Conservation (phyloP, 2,888 invertebrate genomes). For the Chironomus tentans region DNA sequence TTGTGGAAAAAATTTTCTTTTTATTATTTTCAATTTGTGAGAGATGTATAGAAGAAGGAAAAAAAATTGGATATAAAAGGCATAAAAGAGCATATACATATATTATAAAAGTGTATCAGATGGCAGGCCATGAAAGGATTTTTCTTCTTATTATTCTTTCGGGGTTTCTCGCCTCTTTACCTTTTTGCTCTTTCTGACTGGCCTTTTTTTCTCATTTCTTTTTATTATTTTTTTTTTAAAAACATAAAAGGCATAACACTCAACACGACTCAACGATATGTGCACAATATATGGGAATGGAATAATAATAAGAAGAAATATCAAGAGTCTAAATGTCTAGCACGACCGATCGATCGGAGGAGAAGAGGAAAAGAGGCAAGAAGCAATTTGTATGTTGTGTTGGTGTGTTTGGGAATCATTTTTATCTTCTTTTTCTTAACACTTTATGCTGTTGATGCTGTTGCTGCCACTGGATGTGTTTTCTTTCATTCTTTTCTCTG, state of each 20-base stretch:
- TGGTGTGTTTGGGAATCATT: slow-evolving; percentile 8
- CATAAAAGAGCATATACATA: not conserved
- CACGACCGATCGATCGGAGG: slow-evolving; percentile 2
- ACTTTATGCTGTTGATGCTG: not conserved
- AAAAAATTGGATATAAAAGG: not conserved
- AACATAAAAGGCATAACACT: not conserved
- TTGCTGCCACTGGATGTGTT: not conserved
- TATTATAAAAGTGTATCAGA: slow-evolving; percentile 19
- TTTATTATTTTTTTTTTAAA: not conserved
- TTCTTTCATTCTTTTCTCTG: not conserved
- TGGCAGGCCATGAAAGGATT: slow-evolving; percentile 26
- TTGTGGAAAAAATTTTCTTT: not conserved
- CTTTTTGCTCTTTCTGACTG: slow-evolving; percentile 5
- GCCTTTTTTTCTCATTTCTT: slow-evolving; percentile 2
- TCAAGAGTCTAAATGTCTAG: slow-evolving; percentile 25
- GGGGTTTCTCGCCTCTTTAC: slow-evolving; percentile 21
- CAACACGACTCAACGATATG: not conserved
- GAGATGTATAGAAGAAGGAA: not conserved
- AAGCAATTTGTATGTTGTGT: not conserved
- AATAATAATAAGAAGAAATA: slow-evolving; percentile 21
- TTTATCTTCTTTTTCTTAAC: slow-evolving; percentile 5
- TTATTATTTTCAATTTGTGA: not conserved
- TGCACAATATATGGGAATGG: not conserved
- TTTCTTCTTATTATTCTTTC: slow-evolving; percentile 18
- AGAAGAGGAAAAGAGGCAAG: not conserved